phyloP scores from a whole-genome alignment of 2,888 invertebrate species.

The Cynaeus angustus region DNA sequence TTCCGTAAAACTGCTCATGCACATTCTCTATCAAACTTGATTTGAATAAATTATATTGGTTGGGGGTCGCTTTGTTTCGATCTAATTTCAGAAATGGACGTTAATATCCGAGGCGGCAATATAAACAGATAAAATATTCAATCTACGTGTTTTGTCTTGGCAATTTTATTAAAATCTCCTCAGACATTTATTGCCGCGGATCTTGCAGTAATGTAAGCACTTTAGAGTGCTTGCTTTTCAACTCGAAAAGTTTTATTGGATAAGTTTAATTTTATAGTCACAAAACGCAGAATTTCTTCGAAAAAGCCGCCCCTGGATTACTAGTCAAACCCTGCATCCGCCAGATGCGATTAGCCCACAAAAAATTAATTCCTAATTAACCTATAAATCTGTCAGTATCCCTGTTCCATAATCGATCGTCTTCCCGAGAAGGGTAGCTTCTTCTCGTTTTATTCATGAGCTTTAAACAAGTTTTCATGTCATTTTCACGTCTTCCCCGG shows the following conservation, averaged over 20 bases:
- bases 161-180: conserved; percentile 54
- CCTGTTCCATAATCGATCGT: conserved; percentile 25
- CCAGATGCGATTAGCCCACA: conserved; percentile 37
- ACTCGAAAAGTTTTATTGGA: conserved; percentile 54
- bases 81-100: conserved; percentile 46
- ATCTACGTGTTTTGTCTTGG: conserved; percentile 45
- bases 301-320: too few relatives aligned
- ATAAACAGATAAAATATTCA: conserved; percentile 46
- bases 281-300: conserved; percentile 51
- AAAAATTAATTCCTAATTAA: conserved; percentile 27
- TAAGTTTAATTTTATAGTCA: conserved; percentile 56
- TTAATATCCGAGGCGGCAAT: conserved; percentile 31
- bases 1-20: conserved; percentile 52
- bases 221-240: conserved; percentile 51
- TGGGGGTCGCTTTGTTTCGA: conserved; percentile 32
- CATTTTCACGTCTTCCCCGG: conserved; percentile 58
- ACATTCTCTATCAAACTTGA: conserved; percentile 26
- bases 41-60: conserved; percentile 17
- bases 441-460: conserved; percentile 62
- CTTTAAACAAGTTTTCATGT: conserved; percentile 65
- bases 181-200: conserved; percentile 53
- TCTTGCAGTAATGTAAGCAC: conserved; percentile 45
- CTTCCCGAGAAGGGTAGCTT: conserved; percentile 33
- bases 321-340: conserved; percentile 23
- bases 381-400: conserved; percentile 28